These are phyloP conservation scores for Xenotilapia flavipinnis DNA, from an alignment of 2,113 vertebrate species.

Conservation along the genomic window DNA sequence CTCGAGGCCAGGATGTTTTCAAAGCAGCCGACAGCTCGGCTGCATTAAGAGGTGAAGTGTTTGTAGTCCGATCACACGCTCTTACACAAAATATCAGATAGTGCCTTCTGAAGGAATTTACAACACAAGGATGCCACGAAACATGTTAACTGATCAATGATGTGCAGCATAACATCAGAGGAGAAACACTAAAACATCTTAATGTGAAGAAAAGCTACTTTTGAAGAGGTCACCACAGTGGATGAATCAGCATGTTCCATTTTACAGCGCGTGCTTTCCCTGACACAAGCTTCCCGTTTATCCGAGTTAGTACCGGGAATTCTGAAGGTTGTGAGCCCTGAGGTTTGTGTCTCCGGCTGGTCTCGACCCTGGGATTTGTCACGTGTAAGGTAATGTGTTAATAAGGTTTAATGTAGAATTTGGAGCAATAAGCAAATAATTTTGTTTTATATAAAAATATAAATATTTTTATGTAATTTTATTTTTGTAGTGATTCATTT, in stretches of 20 bases:
- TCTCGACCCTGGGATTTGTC: background rate
- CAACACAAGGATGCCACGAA: background rate
- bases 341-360: background rate
- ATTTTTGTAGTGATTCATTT: background rate
- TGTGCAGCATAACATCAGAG: background rate
- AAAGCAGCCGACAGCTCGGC: background rate
- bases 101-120: background rate
- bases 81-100: background rate
- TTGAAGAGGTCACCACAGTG: background rate
- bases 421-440: background rate
- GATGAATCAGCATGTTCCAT: background rate
- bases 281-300: background rate
- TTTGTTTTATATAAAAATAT: background rate
- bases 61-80: background rate
- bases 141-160: background rate
- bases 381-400: background rate
- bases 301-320: background rate
- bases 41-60: background rate
- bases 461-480: background rate
- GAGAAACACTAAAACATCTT: background rate
- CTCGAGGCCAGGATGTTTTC: background rate
- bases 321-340: background rate
- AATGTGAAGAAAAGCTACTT: background rate
- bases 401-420: background rate
- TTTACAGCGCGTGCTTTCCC: background rate